Evolutionary conservation across 2,888 invertebrate species (phyloP).

Genomic region (Hirtodrosophila histrioides): DNA sequence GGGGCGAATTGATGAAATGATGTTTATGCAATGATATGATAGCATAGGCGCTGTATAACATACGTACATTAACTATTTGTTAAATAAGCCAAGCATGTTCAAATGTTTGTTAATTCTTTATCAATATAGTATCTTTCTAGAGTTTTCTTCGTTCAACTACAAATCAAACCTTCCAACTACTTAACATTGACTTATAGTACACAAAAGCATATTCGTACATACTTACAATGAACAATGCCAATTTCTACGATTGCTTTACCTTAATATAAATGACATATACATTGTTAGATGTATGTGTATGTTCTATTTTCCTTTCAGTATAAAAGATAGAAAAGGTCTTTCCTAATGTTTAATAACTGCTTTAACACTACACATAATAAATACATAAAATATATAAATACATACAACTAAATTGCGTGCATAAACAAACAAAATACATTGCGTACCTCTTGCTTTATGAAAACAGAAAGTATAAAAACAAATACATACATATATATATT

Average conservation of each 20-base stretch:
- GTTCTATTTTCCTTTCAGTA: conserved; percentile 30
- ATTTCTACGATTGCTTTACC: conserved; percentile 30
- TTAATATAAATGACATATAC: conserved; percentile 26
- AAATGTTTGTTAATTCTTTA: conserved; percentile 33
- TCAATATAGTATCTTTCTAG: conserved; percentile 4
- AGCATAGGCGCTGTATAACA: too few species aligned
- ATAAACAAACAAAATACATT: conserved; percentile 70
- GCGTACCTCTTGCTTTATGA: conserved; percentile 81
- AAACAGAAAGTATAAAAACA: conserved; percentile 59
- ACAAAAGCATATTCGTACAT: conserved; percentile 15
- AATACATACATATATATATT: conserved; percentile 15
- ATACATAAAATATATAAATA: conserved; percentile 23
- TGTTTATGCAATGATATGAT: too few species aligned
- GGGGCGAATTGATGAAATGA: too few species aligned
- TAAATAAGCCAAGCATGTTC: conserved; percentile 13
- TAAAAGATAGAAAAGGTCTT: conserved; percentile 47
- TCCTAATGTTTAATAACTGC: conserved; percentile 73
- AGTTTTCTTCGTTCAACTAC: conserved; percentile 31
- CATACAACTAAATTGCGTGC: conserved; percentile 41
- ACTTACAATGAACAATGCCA: conserved; percentile 19
- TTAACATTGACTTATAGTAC: conserved; percentile 34
- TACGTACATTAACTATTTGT: too few species aligned
- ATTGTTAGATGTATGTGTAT: conserved; percentile 10
- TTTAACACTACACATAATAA: conserved; percentile 57
- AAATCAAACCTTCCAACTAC: conserved; percentile 54